These are phyloP conservation scores for Hormiphora californensis DNA, from an alignment of 37 sponge, comb jelly and placozoan genomes.

Conservation along the genomic window DNA sequence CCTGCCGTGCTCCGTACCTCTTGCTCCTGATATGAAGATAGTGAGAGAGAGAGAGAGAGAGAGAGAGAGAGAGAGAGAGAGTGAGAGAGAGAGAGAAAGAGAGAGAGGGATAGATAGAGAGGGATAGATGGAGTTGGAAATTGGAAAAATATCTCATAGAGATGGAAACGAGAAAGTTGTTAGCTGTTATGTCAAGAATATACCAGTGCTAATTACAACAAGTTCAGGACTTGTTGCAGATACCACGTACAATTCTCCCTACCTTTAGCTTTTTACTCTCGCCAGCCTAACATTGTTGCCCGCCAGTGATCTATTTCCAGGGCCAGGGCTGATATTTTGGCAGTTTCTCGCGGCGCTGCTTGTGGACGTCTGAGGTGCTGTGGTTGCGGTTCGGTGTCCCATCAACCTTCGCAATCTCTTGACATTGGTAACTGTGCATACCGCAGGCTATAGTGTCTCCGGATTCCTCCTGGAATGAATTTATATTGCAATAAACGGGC, in stretches of 20 bases:
- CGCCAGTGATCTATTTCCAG: slow-evolving; percentile 50
- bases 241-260: too few species aligned
- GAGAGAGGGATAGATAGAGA: too few species aligned
- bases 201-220: too few species aligned
- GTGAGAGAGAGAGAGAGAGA: background rate
- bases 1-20: slow-evolving; percentile 37
- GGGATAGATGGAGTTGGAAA: too few species aligned
- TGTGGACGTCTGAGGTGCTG: background rate
- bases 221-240: too few species aligned
- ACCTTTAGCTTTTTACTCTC: too few species aligned
- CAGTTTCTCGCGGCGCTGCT: too few species aligned
- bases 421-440: background rate
- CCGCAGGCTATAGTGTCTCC: background rate
- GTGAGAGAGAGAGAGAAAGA: background rate
- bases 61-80: background rate
- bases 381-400: background rate
- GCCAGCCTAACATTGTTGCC: slow-evolving; percentile 28
- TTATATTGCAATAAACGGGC: too few species aligned
- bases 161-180: too few species aligned
- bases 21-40: background rate
- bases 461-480: slow-evolving; percentile 37
- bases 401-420: background rate
- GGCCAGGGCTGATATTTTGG: slow-evolving; percentile 22
- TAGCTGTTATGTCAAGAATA: too few species aligned
- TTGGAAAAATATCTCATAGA: too few species aligned